phyloP scores from a whole-genome alignment of 1,140 invertebrate genomes.

The Parasteatoda tepidariorum region DNA sequence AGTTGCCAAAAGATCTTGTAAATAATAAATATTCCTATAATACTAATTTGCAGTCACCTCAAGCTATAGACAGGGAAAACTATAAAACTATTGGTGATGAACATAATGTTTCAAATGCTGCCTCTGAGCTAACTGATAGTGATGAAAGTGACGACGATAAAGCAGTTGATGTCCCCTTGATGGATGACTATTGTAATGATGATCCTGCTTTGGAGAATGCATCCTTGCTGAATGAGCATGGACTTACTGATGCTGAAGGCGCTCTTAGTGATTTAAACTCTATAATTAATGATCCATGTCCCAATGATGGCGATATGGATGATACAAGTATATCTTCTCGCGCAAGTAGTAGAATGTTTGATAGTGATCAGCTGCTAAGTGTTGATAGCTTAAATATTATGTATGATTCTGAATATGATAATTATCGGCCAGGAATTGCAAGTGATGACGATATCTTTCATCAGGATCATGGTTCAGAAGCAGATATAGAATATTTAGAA shows the following conservation, averaged over 20 bases:
- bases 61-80: too few species aligned
- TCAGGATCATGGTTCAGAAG: slow-evolving; percentile 68
- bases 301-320: slow-evolving; percentile 70
- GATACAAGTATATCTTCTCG: slow-evolving; percentile 80
- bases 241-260: slow-evolving; percentile 86
- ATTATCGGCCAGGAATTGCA: slow-evolving; percentile 70
- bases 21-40: background rate
- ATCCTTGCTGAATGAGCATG: slow-evolving; percentile 84
- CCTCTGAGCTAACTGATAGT: slow-evolving; percentile 33
- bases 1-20: background rate
- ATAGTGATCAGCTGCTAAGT: slow-evolving; percentile 80
- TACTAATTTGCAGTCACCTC: slow-evolving; percentile 5
- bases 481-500: slow-evolving; percentile 71
- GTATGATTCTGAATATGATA: slow-evolving; percentile 87
- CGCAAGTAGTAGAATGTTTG: slow-evolving; percentile 81
- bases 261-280: slow-evolving; percentile 87
- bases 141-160: slow-evolving; percentile 61
- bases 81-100: too few species aligned
- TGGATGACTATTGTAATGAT: slow-evolving; percentile 82
- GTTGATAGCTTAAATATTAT: slow-evolving; percentile 82
- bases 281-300: slow-evolving; percentile 76
- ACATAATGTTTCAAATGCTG: background rate
- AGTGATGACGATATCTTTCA: slow-evolving; percentile 69
- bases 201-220: slow-evolving; percentile 85
- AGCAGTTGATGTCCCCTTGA: slow-evolving; percentile 73